Percentiles rank a stretch among this genome's conserved stretches.
Conservation (phyloP, 2,797 vertebrate species). For the Vespertilio murinus region DNA sequence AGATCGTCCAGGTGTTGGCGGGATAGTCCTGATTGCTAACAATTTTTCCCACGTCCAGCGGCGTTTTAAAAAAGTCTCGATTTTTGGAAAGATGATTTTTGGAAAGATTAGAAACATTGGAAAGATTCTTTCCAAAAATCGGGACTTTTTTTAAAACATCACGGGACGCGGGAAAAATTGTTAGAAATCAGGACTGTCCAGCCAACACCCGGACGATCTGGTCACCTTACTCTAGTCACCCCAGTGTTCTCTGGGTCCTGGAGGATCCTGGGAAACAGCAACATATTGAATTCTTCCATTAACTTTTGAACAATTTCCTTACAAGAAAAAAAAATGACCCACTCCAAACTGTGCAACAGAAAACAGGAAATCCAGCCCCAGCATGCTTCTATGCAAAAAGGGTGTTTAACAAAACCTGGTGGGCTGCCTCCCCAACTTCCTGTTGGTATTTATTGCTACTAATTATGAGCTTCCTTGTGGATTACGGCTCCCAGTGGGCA, state of each 20-base stretch:
- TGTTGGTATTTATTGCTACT: neutral
- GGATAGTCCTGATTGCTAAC: too few relatives aligned
- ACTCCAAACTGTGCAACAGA: neutral
- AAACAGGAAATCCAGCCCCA: neutral
- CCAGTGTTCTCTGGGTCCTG: neutral
- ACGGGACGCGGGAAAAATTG: too few relatives aligned
- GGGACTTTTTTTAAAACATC: too few relatives aligned
- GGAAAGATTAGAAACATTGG: too few relatives aligned
- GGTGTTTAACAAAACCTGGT: neutral
- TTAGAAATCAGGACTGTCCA: too few relatives aligned
- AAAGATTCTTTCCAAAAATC: too few relatives aligned
- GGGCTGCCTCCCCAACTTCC: neutral
- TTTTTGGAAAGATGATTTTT: too few relatives aligned
- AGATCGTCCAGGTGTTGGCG: too few relatives aligned
- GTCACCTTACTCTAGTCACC: neutral
- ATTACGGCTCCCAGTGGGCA: neutral
- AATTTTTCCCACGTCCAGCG: too few relatives aligned
- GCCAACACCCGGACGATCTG: too few relatives aligned
- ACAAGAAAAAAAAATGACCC: neutral
- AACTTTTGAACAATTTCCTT: neutral
- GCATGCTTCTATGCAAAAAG: neutral
- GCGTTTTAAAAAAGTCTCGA: too few relatives aligned
- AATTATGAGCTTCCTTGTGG: neutral
- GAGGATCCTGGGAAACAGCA: neutral
- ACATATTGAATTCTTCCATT: neutral